Evolutionary conservation across 2,113 vertebrate species (phyloP).

Genomic region (Strigops habroptila): DNA sequence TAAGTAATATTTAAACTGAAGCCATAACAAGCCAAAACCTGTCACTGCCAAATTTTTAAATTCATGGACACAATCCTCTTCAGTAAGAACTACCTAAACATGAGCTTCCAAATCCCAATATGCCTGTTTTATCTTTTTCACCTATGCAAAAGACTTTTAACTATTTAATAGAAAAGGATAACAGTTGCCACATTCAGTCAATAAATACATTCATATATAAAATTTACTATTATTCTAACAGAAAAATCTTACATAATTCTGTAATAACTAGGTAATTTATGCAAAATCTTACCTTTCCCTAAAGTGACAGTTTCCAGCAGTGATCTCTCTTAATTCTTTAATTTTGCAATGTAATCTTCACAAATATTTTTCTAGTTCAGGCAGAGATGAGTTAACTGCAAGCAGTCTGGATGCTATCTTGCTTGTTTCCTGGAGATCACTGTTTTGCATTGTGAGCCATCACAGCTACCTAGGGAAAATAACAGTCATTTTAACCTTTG

Average conservation of each 20-base stretch:
- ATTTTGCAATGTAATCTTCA: background rate
- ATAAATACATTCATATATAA: background rate
- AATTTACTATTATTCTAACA: background rate
- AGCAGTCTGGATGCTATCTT: slow-evolving; percentile 23
- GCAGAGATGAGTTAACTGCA: slow-evolving; percentile 27
- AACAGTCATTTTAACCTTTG: slow-evolving; percentile 4
- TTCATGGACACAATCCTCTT: background rate
- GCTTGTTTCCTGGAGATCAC: slow-evolving; percentile 58
- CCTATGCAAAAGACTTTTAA: background rate
- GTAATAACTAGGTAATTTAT: background rate
- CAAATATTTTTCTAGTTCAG: background rate
- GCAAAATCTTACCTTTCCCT: slow-evolving; percentile 38
- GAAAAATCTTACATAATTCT: background rate
- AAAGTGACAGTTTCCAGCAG: background rate
- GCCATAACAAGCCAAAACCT: background rate
- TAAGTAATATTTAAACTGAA: background rate
- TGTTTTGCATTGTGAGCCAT: slow-evolving; percentile 45
- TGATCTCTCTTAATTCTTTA: background rate
- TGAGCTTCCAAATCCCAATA: background rate
- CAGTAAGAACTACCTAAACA: background rate
- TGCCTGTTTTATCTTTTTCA: background rate
- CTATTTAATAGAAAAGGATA: background rate
- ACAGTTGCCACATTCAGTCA: background rate
- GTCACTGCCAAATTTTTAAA: background rate
- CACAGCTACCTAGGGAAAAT: slow-evolving; percentile 45